Evolutionary conservation across 1,140 invertebrate species (phyloP).

Genomic region (Linepithema humile): DNA sequence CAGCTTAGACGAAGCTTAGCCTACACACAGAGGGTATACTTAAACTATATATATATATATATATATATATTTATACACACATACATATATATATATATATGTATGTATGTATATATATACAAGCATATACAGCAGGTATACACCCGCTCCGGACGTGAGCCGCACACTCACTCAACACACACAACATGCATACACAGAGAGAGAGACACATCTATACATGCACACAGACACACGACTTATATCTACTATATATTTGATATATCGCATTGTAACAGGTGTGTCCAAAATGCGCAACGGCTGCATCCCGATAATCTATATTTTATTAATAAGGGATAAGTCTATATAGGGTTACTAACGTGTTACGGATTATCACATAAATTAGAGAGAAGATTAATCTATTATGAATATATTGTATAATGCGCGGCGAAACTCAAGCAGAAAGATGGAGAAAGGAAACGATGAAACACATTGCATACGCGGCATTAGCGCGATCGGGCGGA

Average conservation of each 20-base stretch:
- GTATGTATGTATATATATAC: conserved; percentile 54
- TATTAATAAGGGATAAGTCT: conserved; percentile 79
- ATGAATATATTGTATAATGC: conserved; percentile 55
- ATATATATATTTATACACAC: conserved; percentile 53
- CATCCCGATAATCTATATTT: conserved; percentile 82
- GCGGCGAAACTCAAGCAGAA: background rate
- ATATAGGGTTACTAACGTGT: conserved; percentile 68
- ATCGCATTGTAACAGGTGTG: conserved; percentile 79
- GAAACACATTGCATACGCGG: background rate
- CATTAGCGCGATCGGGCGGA: conserved; percentile 20
- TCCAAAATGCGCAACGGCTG: conserved; percentile 78
- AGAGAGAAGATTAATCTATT: conserved; percentile 67
- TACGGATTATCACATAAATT: conserved; percentile 64
- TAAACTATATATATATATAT: conserved; percentile 41
- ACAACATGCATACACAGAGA: background rate
- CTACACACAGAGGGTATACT: conserved; percentile 55
- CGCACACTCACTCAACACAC: background rate
- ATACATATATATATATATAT: conserved; percentile 48
- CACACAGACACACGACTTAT: conserved; percentile 70
- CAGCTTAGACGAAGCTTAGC: conserved; percentile 76
- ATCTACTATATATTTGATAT: conserved; percentile 83
- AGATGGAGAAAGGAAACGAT: background rate
- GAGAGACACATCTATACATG: background rate
- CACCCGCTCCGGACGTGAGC: background rate
- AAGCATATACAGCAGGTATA: conserved; percentile 38